These are phyloP conservation scores for Drosophila anomelani DNA, from an alignment of 2,888 invertebrate genomes.

Conservation along the genomic window DNA sequence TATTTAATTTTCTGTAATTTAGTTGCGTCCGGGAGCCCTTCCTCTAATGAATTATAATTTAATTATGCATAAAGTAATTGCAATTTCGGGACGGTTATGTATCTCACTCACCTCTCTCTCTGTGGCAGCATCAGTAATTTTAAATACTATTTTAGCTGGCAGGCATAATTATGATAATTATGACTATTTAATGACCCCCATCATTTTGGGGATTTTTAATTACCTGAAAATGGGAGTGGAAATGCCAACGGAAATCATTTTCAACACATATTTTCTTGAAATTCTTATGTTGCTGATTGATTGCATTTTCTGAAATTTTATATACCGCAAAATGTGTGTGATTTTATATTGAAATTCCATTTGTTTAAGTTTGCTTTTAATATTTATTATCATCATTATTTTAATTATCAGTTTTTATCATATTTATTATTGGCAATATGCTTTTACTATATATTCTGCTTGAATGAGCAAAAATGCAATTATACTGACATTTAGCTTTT, in stretches of 20 bases:
- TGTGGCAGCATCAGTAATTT: constrained; percentile 45
- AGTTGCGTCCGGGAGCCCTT: constrained; percentile 9
- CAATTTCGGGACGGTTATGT: constrained; percentile 18
- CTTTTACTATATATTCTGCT: background rate
- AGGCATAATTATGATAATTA: constrained; percentile 19
- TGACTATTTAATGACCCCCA: constrained; percentile 36
- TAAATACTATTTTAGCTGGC: constrained; percentile 5
- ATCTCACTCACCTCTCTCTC: background rate
- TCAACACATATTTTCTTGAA: constrained; percentile 5
- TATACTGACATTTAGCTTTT: background rate
- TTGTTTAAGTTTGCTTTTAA: background rate
- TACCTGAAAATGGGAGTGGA: constrained; percentile 3
- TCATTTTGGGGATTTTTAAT: constrained; percentile 21
- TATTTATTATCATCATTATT: background rate
- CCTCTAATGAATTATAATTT: constrained; percentile 50
- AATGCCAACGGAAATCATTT: background rate
- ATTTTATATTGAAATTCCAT: background rate
- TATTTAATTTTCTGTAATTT: constrained; percentile 52
- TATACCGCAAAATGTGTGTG: background rate
- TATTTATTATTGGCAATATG: background rate
- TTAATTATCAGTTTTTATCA: background rate
- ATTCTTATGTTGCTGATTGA: background rate
- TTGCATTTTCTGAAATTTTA: background rate
- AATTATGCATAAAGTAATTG: constrained; percentile 69
- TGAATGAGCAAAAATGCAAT: background rate